Conservation (phyloP, 2,797 vertebrate genomes). For the Kryptolebias ocellatus region DNA sequence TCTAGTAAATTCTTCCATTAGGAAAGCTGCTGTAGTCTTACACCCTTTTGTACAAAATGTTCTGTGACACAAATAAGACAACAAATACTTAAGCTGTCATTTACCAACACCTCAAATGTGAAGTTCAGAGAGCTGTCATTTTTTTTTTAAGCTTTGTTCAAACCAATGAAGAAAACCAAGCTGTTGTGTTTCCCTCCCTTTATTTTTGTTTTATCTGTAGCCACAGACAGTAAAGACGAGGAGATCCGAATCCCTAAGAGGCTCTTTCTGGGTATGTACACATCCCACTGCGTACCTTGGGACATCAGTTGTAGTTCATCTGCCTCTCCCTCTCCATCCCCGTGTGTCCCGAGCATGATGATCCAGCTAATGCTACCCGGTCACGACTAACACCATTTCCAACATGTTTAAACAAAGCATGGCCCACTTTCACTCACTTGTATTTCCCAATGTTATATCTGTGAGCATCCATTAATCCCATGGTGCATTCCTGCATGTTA, state of each 20-base stretch:
- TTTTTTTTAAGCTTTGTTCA: conserved; percentile 24
- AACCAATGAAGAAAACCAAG: conserved; percentile 49
- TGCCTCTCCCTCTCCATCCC: conserved; percentile 39
- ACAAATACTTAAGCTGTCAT: no score
- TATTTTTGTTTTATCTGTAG: conserved; percentile 78
- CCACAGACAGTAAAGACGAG: conserved; percentile 96
- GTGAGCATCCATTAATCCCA: not conserved
- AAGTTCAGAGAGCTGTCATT: not conserved
- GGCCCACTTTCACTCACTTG: conserved; percentile 37
- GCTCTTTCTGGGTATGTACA: conserved; percentile 96
- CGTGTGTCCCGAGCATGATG: conserved; percentile 57
- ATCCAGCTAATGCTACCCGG: conserved; percentile 23
- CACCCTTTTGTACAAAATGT: not conserved
- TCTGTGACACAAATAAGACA: not conserved
- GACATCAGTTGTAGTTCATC: conserved; percentile 67
- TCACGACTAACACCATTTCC: conserved; percentile 36
- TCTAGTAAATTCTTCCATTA: not conserved
- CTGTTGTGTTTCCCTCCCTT: conserved; percentile 53
- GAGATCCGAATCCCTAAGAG: conserved; percentile 92
- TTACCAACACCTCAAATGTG: not conserved
- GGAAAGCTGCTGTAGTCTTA: not conserved
- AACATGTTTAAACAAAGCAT: conserved; percentile 35
- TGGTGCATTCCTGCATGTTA: conserved; percentile 41
- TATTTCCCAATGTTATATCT: not conserved
- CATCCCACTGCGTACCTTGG: conserved; percentile 59